Conservation (phyloP, 2,797 vertebrate genomes). For the Arctocebus calabarensis region DNA sequence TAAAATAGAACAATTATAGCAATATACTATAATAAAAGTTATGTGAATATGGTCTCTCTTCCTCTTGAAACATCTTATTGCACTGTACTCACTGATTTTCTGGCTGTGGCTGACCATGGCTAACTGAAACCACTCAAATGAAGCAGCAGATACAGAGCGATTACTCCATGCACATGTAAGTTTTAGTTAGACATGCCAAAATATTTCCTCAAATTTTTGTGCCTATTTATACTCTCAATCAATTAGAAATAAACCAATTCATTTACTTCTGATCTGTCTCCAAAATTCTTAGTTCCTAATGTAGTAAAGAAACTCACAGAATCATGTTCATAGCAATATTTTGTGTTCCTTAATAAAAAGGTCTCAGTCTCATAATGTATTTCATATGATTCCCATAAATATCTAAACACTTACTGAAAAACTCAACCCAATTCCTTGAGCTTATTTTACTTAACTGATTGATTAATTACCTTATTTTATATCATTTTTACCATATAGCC, state of each 20-base stretch:
- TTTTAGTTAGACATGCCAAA: slow-evolving; percentile 60
- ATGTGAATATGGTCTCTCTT: background rate
- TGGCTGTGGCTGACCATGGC: background rate
- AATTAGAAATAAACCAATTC: background rate
- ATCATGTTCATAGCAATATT: background rate
- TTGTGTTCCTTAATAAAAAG: slow-evolving; percentile 54
- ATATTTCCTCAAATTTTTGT: slow-evolving; percentile 44
- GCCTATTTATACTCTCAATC: background rate
- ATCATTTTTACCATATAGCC: background rate
- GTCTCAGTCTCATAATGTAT: background rate
- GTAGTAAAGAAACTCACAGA: background rate
- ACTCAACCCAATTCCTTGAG: background rate
- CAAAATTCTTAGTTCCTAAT: slow-evolving; percentile 45
- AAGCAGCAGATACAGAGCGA: background rate
- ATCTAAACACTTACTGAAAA: slow-evolving; percentile 9
- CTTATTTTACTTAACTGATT: slow-evolving; percentile 52
- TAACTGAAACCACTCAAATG: background rate
- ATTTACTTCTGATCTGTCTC: slow-evolving; percentile 14
- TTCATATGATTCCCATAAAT: slow-evolving; percentile 13
- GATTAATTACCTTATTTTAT: background rate
- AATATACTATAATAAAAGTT: background rate
- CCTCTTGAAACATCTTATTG: background rate
- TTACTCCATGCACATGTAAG: slow-evolving; percentile 16
- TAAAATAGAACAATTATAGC: background rate
- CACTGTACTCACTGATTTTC: background rate